Percentiles rank a stretch among this genome's conserved stretches.
Evolutionary conservation across 35 echinoderm and acorn worm genomes (phyloP).

Genomic region (Eucidaris tribuloides): DNA sequence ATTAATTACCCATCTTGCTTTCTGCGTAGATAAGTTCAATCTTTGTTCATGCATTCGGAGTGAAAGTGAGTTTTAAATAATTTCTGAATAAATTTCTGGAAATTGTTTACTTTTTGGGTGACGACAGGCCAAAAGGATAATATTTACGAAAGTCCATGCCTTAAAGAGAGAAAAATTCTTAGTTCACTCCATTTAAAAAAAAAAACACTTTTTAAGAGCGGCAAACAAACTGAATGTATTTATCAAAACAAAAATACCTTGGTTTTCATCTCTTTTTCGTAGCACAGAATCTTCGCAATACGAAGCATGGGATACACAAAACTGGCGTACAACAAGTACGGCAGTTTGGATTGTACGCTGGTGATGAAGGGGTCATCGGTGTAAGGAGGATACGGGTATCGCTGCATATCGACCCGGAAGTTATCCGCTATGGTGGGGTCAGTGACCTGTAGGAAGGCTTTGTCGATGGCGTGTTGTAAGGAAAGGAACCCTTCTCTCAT

Average conservation of each 20-base stretch:
- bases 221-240: too few species aligned
- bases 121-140: too few species aligned
- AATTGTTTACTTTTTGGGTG: too few species aligned
- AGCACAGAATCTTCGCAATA: conserved; percentile 59
- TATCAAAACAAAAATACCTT: conserved; percentile 58
- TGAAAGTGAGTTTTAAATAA: too few species aligned
- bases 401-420: conserved; percentile 56
- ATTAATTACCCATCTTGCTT: too few species aligned
- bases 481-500: conserved; percentile 79
- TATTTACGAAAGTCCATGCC: too few species aligned
- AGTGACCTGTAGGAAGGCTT: conserved; percentile 53
- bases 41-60: too few species aligned
- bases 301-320: conserved; percentile 64
- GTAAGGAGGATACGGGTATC: conserved; percentile 90
- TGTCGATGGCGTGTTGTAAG: conserved; percentile 70
- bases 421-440: conserved; percentile 10
- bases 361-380: conserved; percentile 69
- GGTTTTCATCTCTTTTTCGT: conserved; percentile 80
- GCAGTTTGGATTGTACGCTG: conserved; percentile 74
- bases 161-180: too few species aligned
- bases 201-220: too few species aligned
- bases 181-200: too few species aligned
- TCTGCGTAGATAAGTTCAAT: too few species aligned
- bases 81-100: too few species aligned
- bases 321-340: conserved; percentile 44